Conservation (phyloP, 2,888 invertebrate genomes). For the Lordiphosa fenestrarum region DNA sequence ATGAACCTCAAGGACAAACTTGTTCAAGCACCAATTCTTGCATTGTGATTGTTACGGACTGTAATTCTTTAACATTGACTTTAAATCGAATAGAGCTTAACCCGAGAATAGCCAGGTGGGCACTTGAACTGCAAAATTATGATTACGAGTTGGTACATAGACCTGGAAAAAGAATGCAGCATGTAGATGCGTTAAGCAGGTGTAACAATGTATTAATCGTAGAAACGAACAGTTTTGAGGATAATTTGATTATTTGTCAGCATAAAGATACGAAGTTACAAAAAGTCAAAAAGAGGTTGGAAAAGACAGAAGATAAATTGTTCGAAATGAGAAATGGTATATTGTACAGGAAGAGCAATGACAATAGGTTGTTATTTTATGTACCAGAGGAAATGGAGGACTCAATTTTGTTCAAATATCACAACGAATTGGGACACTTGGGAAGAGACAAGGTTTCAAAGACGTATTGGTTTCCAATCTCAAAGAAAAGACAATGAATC, state of each 20-base stretch:
- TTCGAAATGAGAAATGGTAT: conserved; percentile 11
- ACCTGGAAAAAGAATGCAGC: not conserved
- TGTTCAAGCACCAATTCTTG: not conserved
- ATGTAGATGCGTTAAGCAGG: too few species aligned
- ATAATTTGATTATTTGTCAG: too few species aligned
- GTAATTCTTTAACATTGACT: too few species aligned
- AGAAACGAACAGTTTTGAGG: too few species aligned
- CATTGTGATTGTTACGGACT: too few species aligned
- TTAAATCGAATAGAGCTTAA: not conserved
- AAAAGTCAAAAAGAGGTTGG: not conserved
- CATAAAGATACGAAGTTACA: too few species aligned
- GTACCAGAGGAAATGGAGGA: conserved; percentile 6
- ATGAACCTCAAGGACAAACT: too few species aligned
- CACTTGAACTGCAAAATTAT: not conserved
- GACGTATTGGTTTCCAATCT: too few species aligned
- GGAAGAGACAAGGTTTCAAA: too few species aligned
- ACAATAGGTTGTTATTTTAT: conserved; percentile 1
- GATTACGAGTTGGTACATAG: not conserved
- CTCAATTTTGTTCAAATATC: conserved; percentile 2
- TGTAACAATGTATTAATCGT: too few species aligned
- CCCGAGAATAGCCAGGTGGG: not conserved
- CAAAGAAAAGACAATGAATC: not conserved
- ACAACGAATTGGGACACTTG: not conserved
- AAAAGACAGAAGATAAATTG: not conserved
- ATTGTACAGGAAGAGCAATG: conserved; percentile 5